Conservation (phyloP, 2,797 vertebrate species). For the Eremophila alpestris region DNA sequence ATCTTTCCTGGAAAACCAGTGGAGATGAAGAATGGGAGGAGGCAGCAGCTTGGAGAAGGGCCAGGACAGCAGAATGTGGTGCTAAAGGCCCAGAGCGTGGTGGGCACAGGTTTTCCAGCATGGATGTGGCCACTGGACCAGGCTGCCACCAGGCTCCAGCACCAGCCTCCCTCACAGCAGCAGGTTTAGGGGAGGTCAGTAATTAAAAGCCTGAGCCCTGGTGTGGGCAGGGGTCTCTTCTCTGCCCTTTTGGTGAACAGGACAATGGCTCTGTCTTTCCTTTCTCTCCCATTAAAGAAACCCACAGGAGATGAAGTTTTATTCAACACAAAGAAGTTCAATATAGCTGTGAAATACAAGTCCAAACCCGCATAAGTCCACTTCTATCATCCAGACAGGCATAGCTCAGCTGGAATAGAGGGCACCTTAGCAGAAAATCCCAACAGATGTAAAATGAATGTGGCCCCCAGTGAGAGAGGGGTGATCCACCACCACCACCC, state of each 20-base stretch:
- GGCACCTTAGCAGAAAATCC: not conserved
- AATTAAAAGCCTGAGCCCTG: not conserved
- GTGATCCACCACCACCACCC: not conserved
- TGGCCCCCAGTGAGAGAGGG: not conserved
- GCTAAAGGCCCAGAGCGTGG: rapidly evolving
- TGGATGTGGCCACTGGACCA: not conserved
- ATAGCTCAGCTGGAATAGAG: not conserved
- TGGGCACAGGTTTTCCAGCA: not conserved
- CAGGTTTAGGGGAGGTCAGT: not conserved
- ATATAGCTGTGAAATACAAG: not conserved
- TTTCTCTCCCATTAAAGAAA: not conserved
- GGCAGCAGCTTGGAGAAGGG: not conserved
- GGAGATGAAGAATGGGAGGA: not conserved
- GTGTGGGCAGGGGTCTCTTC: not conserved
- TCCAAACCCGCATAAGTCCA: not conserved
- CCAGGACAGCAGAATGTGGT: not conserved
- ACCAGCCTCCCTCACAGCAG: not conserved
- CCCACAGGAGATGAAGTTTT: not conserved
- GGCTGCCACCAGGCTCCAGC: rapidly evolving
- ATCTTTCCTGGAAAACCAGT: not conserved
- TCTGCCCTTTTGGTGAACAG: not conserved
- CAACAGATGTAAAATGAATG: rapidly evolving
- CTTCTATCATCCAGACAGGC: rapidly evolving
- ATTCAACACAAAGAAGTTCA: not conserved
- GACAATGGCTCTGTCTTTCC: rapidly evolving